These are phyloP conservation scores for Ictalurus punctatus DNA, from an alignment of 2,113 vertebrate species.

Conservation along the genomic window DNA sequence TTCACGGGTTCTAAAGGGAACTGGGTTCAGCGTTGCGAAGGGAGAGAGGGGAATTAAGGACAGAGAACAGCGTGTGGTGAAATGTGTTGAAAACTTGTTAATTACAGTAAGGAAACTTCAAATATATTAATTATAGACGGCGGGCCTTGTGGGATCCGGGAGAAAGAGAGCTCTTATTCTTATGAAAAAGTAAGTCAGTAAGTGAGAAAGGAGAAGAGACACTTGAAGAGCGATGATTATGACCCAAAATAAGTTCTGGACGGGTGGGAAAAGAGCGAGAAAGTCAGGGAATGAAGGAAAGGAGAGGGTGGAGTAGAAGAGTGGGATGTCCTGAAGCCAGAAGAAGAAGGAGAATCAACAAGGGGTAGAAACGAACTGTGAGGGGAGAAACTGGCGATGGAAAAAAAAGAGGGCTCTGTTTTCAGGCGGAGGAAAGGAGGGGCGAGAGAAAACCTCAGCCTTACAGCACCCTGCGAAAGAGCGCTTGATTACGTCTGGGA, in stretches of 20 bases:
- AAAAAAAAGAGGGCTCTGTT: slow-evolving; percentile 12
- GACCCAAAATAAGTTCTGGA: background rate
- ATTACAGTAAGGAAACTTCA: slow-evolving; percentile 68
- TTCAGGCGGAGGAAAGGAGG: background rate
- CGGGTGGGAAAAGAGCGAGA: background rate
- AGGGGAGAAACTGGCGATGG: slow-evolving; percentile 25
- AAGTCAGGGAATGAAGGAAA: background rate
- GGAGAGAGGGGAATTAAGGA: slow-evolving; percentile 12
- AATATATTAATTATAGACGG: slow-evolving; percentile 70
- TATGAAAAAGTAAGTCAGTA: slow-evolving; percentile 11
- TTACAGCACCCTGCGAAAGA: background rate
- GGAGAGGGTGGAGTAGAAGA: background rate
- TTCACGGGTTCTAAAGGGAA: background rate
- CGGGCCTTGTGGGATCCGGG: slow-evolving; percentile 59
- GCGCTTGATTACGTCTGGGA: background rate
- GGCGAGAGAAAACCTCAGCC: background rate
- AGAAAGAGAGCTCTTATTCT: slow-evolving; percentile 37
- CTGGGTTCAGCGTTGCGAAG: background rate
- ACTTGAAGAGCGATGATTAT: background rate
- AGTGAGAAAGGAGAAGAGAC: slow-evolving; percentile 6
- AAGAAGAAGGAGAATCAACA: background rate
- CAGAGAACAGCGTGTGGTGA: slow-evolving; percentile 45
- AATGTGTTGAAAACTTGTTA: slow-evolving; percentile 55
- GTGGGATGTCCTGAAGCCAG: background rate
- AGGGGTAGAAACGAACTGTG: slow-evolving; percentile 17